Evolutionary conservation across 2,888 invertebrate genomes (phyloP), one percentile per base, ranked within the genome.

Genomic region (Hirtodrosophila duncani): DNA sequence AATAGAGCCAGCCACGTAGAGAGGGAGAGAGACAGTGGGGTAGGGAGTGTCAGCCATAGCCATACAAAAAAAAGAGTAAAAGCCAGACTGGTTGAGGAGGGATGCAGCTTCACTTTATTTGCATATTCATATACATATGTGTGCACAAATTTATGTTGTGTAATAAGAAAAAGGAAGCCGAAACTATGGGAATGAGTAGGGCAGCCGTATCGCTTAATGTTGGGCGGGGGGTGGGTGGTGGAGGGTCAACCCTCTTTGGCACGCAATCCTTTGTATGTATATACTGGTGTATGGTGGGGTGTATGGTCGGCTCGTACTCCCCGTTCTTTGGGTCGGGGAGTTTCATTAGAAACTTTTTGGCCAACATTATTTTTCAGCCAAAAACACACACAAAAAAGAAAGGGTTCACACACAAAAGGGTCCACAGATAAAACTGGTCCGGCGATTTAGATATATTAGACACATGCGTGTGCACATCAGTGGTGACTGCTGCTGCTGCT

Each of bases 361-460:
- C 67, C 77, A 70, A 63, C 67, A 67, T 75, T 50, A 71, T 75
- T 66, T 63, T 65, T 41, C 44, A 59, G n/a, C n/a, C 46, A 30
- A 59, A 38, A 67, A 67, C 56, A 70, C 58, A n/a, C n/a, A n/a
- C 58, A 75, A 70, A 75, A 63, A 64, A 80, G 77, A 77, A 72
- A 81, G 70, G 81, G 79, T 62, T 81, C 43, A 23, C 31, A 26
- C 37, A 33, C 33, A 20, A 24, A 9, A 37, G n/a, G 26, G 31
- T 11, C 37, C 33, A 41, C 48, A 69, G 70, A 70, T 70, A 70
- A 71, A n/a, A 56, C 65, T 53, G 46, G 53, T 26, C 45, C 36
- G 56, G 62, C 79, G 67, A 74, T 82, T 79, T 79, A 81, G 79
- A 81, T 82, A 82, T 82, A 74, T 81, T 81, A 74, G 79, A 79